These are phyloP conservation scores for Lates calcarifer DNA, from an alignment of 2,113 vertebrate genomes.

Conservation along the genomic window DNA sequence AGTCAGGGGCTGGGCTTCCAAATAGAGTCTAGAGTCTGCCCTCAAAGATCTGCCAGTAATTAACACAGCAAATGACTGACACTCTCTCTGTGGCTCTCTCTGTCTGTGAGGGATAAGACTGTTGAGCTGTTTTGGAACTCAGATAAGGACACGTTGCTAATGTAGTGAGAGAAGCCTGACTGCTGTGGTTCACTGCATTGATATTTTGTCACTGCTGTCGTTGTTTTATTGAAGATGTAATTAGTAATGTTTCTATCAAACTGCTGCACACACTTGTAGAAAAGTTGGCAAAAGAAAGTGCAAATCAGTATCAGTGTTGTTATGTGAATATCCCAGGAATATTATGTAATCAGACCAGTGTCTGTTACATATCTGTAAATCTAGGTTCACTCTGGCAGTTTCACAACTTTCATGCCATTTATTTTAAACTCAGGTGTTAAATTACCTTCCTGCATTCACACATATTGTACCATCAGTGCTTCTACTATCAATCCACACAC, in stretches of 20 bases:
- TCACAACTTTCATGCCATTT: not conserved
- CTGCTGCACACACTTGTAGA: not conserved
- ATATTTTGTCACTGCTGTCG: slow-evolving; percentile 14
- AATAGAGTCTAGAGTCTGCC: slow-evolving; percentile 22
- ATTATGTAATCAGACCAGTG: not conserved
- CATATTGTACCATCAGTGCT: too few relatives aligned
- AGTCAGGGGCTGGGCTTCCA: slow-evolving; percentile 2
- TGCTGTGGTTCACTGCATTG: not conserved
- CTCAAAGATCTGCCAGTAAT: slow-evolving; percentile 52
- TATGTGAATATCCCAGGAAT: not conserved
- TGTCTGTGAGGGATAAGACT: slow-evolving; percentile 36
- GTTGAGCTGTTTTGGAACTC: slow-evolving; percentile 15
- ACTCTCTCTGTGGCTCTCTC: not conserved
- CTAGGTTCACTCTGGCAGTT: not conserved
- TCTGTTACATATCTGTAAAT: not conserved
- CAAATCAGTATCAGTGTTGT: too few relatives aligned
- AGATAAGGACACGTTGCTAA: slow-evolving; percentile 34
- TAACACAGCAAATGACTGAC: slow-evolving; percentile 34
- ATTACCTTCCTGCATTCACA: not conserved
- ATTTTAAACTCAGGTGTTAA: not conserved
- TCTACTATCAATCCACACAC: too few relatives aligned
- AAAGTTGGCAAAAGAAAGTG: not conserved
- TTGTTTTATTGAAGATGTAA: slow-evolving; percentile 2
- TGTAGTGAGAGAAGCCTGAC: slow-evolving; percentile 6
- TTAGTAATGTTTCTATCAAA: slow-evolving; percentile 10